These are phyloP conservation scores for Martes martes DNA, from an alignment of 2,113 vertebrate genomes.

Conservation along the genomic window DNA sequence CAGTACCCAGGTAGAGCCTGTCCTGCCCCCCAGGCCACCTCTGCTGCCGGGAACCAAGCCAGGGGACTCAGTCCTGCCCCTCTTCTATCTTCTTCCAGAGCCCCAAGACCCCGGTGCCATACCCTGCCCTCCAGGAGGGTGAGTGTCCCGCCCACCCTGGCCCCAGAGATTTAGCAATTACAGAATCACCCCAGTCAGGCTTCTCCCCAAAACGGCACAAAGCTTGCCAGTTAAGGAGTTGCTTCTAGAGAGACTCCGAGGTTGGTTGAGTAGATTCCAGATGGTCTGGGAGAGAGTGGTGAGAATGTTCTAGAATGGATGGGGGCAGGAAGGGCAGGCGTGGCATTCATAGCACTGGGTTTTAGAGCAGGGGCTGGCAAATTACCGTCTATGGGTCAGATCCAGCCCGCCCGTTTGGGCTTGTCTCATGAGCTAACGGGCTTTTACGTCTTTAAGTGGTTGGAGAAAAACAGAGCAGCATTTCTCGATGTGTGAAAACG, in stretches of 20 bases:
- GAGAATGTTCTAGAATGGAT: neutral
- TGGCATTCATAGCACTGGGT: too few relatives aligned
- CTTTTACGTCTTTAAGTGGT: neutral
- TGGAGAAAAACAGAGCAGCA: neutral
- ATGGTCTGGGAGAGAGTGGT: too few relatives aligned
- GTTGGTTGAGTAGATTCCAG: neutral
- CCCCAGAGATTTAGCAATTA: neutral
- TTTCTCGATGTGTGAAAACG: neutral
- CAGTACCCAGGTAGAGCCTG: conserved; percentile 45
- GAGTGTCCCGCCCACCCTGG: conserved; percentile 63
- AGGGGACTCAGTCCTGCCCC: neutral
- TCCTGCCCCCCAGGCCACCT: neutral
- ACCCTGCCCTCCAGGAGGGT: conserved; percentile 89
- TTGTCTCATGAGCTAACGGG: neutral
- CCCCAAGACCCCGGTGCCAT: conserved; percentile 74
- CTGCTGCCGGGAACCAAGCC: neutral
- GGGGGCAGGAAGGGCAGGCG: neutral
- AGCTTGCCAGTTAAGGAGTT: neutral
- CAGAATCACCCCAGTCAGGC: neutral
- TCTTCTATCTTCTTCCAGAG: conserved; percentile 81
- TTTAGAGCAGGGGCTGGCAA: neutral
- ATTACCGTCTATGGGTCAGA: rapidly evolving
- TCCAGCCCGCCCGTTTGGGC: neutral
- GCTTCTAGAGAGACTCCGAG: neutral
- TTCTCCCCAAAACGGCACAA: neutral